These are phyloP conservation scores for Aulostomus chinensis DNA, from an alignment of 2,797 vertebrate genomes.

Conservation along the genomic window DNA sequence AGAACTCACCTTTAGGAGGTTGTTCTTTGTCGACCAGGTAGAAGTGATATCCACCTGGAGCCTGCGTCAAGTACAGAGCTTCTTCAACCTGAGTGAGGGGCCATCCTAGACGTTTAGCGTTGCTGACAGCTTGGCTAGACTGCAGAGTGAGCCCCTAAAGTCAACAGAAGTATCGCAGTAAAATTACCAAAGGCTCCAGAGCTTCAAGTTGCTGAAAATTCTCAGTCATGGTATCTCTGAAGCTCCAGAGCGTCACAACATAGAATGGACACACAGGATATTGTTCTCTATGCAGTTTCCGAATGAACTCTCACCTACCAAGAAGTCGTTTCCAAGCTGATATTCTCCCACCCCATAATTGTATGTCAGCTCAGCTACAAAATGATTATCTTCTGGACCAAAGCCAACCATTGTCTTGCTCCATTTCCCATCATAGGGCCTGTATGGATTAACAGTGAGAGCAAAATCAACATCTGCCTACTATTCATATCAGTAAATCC, in stretches of 20 bases:
- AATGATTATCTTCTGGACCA: slow-evolving; percentile 91
- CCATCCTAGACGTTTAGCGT: slow-evolving; percentile 89
- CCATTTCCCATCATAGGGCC: slow-evolving; percentile 98
- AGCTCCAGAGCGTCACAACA: too few species aligned
- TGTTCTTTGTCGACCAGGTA: slow-evolving; percentile 86
- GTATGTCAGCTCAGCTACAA: slow-evolving; percentile 95
- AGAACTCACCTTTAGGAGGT: slow-evolving; percentile 78
- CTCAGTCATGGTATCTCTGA: too few species aligned
- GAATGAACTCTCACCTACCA: slow-evolving; percentile 77
- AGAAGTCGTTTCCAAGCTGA: slow-evolving; percentile 91
- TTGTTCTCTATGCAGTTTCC: neutral
- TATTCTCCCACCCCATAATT: slow-evolving; percentile 95
- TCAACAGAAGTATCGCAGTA: neutral
- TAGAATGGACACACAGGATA: too few species aligned
- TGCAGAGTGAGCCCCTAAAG: slow-evolving; percentile 89
- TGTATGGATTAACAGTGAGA: slow-evolving; percentile 42
- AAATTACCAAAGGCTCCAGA: neutral
- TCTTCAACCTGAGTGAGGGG: slow-evolving; percentile 83
- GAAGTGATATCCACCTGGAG: slow-evolving; percentile 94
- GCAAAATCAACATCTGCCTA: slow-evolving; percentile 1
- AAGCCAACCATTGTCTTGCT: slow-evolving; percentile 99
- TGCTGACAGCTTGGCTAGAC: slow-evolving; percentile 89
- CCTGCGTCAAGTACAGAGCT: slow-evolving; percentile 85
- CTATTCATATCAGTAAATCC: neutral
- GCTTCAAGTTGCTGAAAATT: too few species aligned